These are phyloP conservation scores for Limnothrissa miodon DNA, from an alignment of 2,113 vertebrate species.

Conservation along the genomic window DNA sequence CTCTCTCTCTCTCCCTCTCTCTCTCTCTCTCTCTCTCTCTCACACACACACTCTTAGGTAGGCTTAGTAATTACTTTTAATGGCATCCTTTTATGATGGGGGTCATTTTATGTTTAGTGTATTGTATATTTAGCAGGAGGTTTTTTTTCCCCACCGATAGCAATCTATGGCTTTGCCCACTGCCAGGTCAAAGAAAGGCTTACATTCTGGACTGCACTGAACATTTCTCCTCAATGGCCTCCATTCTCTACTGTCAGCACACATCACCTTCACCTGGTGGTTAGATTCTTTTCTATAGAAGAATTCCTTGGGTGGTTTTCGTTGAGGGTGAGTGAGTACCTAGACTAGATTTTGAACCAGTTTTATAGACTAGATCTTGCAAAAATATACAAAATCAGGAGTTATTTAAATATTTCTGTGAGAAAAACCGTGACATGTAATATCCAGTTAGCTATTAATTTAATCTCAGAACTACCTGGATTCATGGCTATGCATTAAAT, in stretches of 20 bases:
- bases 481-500: no score
- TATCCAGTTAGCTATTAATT: no score
- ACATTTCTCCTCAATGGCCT: background rate
- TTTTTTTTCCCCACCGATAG: background rate
- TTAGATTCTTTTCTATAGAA: background rate
- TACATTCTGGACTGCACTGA: background rate
- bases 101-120: no score
- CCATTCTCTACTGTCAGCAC: background rate
- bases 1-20: background rate
- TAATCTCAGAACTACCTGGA: no score
- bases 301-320: no score
- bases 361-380: no score
- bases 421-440: no score
- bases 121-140: background rate
- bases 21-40: background rate
- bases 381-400: no score
- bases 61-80: background rate
- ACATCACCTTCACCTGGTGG: background rate
- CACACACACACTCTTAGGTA: background rate
- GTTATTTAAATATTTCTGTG: no score
- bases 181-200: conserved; percentile 6
- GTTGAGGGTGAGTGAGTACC: no score
- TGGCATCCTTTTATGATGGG: no score
- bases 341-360: background rate
- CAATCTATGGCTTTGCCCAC: background rate